Evolutionary conservation across 2,113 vertebrate species (phyloP).

Genomic region (Mus spicilegus): DNA sequence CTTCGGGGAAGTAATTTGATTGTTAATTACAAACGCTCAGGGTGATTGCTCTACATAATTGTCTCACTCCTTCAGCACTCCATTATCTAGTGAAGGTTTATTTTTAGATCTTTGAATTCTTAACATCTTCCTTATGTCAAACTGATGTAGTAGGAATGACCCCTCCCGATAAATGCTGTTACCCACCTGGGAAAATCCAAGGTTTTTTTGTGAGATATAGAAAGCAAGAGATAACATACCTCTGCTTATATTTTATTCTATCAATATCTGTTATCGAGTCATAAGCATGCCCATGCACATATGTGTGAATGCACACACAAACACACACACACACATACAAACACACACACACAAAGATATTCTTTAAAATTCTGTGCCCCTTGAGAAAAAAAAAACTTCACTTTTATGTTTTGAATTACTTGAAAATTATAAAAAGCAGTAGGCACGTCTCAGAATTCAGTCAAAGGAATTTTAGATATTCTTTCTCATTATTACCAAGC

Average conservation of each 20-base stretch:
- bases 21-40: slow-evolving; percentile 82
- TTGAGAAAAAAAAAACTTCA: slow-evolving; percentile 43
- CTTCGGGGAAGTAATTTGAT: slow-evolving; percentile 82
- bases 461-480: slow-evolving; percentile 54
- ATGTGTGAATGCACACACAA: neutral
- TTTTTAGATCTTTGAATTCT: slow-evolving; percentile 77
- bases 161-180: slow-evolving; percentile 60
- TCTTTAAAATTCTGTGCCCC: slow-evolving; percentile 39
- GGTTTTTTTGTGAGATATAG: slow-evolving; percentile 21
- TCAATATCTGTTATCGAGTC: slow-evolving; percentile 32
- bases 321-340: neutral
- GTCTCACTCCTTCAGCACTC: slow-evolving; percentile 76
- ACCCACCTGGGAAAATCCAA: slow-evolving; percentile 29
- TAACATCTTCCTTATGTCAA: slow-evolving; percentile 70
- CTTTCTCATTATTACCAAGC: slow-evolving; percentile 49
- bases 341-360: neutral
- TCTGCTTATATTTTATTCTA: slow-evolving; percentile 36
- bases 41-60: slow-evolving; percentile 78
- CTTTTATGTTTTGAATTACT: slow-evolving; percentile 23
- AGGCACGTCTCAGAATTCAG: slow-evolving; percentile 62
- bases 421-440: slow-evolving; percentile 60
- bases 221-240: neutral
- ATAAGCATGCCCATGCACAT: neutral
- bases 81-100: slow-evolving; percentile 72
- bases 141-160: slow-evolving; percentile 59